These are phyloP conservation scores for Colletes latitarsis DNA, from an alignment of 1,140 invertebrate genomes.

Conservation along the genomic window DNA sequence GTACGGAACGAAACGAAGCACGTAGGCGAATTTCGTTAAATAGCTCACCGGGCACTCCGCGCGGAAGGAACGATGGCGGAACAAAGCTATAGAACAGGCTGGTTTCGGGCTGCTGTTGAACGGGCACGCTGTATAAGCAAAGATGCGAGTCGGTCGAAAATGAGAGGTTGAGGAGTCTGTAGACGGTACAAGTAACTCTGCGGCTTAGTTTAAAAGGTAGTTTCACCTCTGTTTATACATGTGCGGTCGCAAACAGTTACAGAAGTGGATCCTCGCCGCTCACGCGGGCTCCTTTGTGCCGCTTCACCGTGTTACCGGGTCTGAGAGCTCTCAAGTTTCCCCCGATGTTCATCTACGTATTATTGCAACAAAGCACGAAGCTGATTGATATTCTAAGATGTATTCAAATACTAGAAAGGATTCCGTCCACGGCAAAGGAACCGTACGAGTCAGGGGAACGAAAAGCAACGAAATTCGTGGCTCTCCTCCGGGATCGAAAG, in stretches of 20 bases:
- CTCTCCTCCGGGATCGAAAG: too few species aligned
- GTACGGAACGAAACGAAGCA: too few species aligned
- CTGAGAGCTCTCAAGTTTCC: conserved; percentile 3
- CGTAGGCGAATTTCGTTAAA: too few species aligned
- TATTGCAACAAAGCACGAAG: neutral
- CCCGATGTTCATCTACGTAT: neutral
- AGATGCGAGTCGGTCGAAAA: conserved; percentile 46
- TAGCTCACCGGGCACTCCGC: too few species aligned
- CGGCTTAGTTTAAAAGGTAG: conserved; percentile 59
- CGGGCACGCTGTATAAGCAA: conserved; percentile 14
- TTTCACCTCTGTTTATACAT: conserved; percentile 61
- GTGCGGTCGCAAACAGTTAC: conserved; percentile 54
- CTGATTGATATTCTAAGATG: neutral
- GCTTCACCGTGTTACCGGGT: conserved; percentile 13
- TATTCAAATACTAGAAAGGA: neutral
- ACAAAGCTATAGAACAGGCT: neutral
- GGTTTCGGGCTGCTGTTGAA: conserved; percentile 3
- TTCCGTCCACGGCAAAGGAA: too few species aligned
- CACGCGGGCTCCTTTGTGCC: conserved; percentile 28
- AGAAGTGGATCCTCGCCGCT: conserved; percentile 24
- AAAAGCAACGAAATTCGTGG: too few species aligned
- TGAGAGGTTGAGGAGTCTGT: conserved; percentile 49
- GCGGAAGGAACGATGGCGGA: neutral
- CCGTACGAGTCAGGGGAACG: too few species aligned
- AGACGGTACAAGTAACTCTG: conserved; percentile 57